Base-by-base conservation (phyloP, 37 sponge, comb jelly and placozoan species). In the Geodia barretti region DNA sequence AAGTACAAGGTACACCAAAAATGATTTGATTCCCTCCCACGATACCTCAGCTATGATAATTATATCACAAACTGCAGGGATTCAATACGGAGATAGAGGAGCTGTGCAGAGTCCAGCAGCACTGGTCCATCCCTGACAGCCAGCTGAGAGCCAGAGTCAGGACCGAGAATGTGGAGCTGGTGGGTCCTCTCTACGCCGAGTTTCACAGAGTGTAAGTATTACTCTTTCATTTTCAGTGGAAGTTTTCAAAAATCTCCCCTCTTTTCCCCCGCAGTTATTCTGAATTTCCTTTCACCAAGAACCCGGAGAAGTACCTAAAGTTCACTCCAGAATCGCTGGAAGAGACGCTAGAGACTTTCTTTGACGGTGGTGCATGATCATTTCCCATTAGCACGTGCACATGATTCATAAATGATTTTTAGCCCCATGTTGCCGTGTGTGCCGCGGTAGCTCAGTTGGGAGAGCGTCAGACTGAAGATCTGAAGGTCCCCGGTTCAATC, bases 71-170 rank as follows among this genome's bases (percentile, higher is more conserved):
- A 30, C 5, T 66, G 26, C 74, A 92, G 91, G 98, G 93, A 9
- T 95, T 97, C 73, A 97, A 97, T 38, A 78, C 82, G 0, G 98
- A 95, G 68, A 62, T 97, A 19, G 98, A 94, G 65, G 95, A 97
- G 64, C 68, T 95, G 28, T 62, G 54, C 54, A 70, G 83, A 5
- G 80, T 92, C 7, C 98, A 97, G 84, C 41, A 75, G 42, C 83
- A 84, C 54, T 97, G 89, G 77, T 83, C 96, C 37, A 84, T 97
- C 21, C 98, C 98, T 31, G 93, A 97, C 70, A 47, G 75, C 9
- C 43, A 68, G 3, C 77, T 95, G 19, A 83, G 95, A 37, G 33
- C 38, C 3, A 79, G 80, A 37, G 29, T 97, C 35, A 82, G 90
- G 37, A 26, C 72, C 1, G 88, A 80, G 37, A 97, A 92, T 59